phyloP scores from a whole-genome alignment of 2,113 vertebrate species.

The Saguinus imperator region DNA sequence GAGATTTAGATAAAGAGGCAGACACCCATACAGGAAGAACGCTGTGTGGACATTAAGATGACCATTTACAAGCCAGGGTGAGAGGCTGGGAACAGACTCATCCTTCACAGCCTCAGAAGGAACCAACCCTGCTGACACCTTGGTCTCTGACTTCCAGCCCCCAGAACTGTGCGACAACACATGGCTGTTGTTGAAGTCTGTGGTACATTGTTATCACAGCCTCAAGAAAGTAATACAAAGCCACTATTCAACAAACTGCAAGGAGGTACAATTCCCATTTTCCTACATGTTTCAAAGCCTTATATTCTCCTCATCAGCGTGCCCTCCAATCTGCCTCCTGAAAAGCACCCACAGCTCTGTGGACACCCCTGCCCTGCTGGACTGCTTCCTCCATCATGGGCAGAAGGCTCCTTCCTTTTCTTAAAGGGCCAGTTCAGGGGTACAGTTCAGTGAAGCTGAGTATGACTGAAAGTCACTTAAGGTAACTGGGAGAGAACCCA shows the following conservation, averaged over 20 bases:
- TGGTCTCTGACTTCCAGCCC: background rate
- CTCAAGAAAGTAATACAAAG: background rate
- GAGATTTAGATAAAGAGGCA: background rate
- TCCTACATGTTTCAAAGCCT: background rate
- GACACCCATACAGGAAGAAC: background rate
- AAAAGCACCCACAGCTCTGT: background rate
- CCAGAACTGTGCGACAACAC: background rate
- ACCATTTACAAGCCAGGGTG: background rate
- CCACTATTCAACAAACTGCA: too few relatives aligned
- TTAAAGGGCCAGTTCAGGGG: background rate
- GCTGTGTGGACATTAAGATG: background rate
- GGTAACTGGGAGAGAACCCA: background rate
- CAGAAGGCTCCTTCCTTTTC: background rate
- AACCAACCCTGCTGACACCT: background rate
- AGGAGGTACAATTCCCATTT: background rate
- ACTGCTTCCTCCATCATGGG: background rate
- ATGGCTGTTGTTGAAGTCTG: background rate
- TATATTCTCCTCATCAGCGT: background rate
- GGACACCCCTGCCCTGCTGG: background rate
- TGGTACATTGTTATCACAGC: background rate
- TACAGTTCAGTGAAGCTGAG: background rate
- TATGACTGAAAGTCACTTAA: background rate
- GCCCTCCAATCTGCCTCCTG: background rate
- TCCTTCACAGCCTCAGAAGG: background rate
- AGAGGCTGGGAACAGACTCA: background rate